These are phyloP conservation scores for Loripinus fragilis DNA, from an alignment of 2,888 invertebrate genomes.

Conservation along the genomic window DNA sequence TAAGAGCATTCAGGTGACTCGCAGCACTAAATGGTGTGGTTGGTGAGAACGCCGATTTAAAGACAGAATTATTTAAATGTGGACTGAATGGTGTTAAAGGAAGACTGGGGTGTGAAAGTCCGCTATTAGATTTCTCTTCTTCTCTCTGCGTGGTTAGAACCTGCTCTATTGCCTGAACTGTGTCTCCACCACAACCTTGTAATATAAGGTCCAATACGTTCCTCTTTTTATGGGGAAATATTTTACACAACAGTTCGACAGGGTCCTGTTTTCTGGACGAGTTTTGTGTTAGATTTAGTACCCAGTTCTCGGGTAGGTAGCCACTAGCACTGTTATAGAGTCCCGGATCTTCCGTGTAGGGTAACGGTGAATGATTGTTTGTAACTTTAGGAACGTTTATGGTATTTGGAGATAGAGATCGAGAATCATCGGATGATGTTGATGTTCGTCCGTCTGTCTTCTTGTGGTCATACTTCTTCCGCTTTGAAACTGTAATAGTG, in stretches of 20 bases:
- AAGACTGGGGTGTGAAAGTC: slow-evolving; percentile 25
- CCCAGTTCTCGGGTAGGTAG: slow-evolving; percentile 57
- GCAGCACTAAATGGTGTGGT: slow-evolving; percentile 74
- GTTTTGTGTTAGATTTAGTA: slow-evolving; percentile 50
- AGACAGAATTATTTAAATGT: slow-evolving; percentile 59
- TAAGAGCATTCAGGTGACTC: slow-evolving; percentile 71
- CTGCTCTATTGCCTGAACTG: slow-evolving; percentile 96
- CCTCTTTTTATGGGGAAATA: slow-evolving; percentile 94
- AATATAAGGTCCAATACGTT: slow-evolving; percentile 94
- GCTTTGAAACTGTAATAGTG: slow-evolving; percentile 61
- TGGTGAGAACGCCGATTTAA: slow-evolving; percentile 82
- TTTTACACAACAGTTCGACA: slow-evolving; percentile 93
- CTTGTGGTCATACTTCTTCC: slow-evolving; percentile 56
- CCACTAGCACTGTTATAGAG: slow-evolving; percentile 37
- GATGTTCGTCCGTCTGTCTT: slow-evolving; percentile 58
- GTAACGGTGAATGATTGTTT: slow-evolving; percentile 28
- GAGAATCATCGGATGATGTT: slow-evolving; percentile 55
- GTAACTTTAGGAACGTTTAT: slow-evolving; percentile 20
- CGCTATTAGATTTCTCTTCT: slow-evolving; percentile 44
- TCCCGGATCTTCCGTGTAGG: slow-evolving; percentile 31
- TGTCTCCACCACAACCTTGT: slow-evolving; percentile 93
- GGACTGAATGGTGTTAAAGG: slow-evolving; percentile 42
- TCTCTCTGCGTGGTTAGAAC: slow-evolving; percentile 85
- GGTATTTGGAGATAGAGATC: slow-evolving; percentile 52
- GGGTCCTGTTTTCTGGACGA: slow-evolving; percentile 82